Evolutionary conservation across 2,888 invertebrate species (phyloP).

Genomic region (Lampropteryx suffumata): DNA sequence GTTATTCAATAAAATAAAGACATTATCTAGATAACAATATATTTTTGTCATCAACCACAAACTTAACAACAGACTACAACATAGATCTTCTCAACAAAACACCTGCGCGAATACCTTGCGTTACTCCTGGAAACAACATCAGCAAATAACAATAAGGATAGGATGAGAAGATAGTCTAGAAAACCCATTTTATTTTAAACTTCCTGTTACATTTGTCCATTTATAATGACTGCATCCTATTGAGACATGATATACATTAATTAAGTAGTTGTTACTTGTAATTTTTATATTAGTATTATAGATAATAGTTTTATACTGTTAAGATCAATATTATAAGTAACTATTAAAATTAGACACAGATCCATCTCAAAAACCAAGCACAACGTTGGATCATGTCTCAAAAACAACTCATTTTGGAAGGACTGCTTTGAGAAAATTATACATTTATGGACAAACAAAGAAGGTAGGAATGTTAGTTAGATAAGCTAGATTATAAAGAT

Average conservation of each 20-base stretch:
- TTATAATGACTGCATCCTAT: background rate
- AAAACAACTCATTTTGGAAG: too few species aligned
- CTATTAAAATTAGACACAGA: too few species aligned
- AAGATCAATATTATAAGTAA: too few species aligned
- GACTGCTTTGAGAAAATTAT: too few species aligned
- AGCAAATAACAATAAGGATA: slow-evolving; percentile 47
- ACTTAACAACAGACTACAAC: slow-evolving; percentile 82
- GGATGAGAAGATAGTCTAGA: slow-evolving; percentile 35
- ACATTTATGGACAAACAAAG: too few species aligned
- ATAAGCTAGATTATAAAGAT: slow-evolving; percentile 20
- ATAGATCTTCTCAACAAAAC: slow-evolving; percentile 75
- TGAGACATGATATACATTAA: too few species aligned
- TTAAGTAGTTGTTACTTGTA: too few species aligned
- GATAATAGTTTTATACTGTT: too few species aligned
- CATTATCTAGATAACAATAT: slow-evolving; percentile 81
- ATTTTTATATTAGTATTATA: too few species aligned
- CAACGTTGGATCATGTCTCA: too few species aligned
- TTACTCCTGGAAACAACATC: slow-evolving; percentile 45
- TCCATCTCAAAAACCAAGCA: too few species aligned
- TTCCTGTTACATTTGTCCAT: background rate
- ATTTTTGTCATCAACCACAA: slow-evolving; percentile 82
- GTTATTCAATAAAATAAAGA: slow-evolving; percentile 44
- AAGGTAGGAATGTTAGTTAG: too few species aligned
- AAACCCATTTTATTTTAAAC: slow-evolving; percentile 38
- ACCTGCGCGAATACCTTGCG: slow-evolving; percentile 58